phyloP scores from a whole-genome alignment of 2,888 invertebrate species.

The Ectemnius cavifrons region DNA sequence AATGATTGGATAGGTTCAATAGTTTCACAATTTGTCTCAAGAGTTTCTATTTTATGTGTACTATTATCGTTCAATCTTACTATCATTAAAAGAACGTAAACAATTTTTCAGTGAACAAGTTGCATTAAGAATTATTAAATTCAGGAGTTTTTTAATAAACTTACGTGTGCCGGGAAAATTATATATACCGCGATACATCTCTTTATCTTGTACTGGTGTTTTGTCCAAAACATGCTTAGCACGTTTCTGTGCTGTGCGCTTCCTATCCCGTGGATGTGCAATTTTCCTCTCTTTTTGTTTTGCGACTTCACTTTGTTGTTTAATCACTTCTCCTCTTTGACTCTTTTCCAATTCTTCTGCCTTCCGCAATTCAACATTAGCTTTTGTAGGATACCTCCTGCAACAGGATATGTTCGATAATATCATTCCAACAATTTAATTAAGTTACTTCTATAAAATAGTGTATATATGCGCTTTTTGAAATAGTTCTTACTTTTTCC shows the following conservation, averaged over 20 bases:
- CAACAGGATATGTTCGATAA: constrained; percentile 26
- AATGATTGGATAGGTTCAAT: constrained; percentile 9
- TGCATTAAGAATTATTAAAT: constrained; percentile 1
- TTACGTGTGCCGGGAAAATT: constrained; percentile 80
- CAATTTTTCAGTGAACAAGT: constrained; percentile 6
- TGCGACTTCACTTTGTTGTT: constrained; percentile 71
- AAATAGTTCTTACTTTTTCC: constrained; percentile 80
- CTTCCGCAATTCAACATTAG: constrained; percentile 83
- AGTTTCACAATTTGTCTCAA: background rate
- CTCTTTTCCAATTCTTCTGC: constrained; percentile 83
- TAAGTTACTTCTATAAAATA: too few relatives aligned
- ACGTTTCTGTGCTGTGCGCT: constrained; percentile 48
- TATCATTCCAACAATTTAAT: too few relatives aligned
- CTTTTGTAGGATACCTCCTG: constrained; percentile 86
- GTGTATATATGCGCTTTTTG: constrained; percentile 4
- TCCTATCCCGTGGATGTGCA: constrained; percentile 76
- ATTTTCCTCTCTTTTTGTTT: constrained; percentile 41
- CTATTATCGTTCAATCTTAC: constrained; percentile 23
- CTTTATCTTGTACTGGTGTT: background rate
- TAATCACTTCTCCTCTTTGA: constrained; percentile 87
- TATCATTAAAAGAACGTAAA: constrained; percentile 17
- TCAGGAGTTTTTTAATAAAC: background rate
- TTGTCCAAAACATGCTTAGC: background rate
- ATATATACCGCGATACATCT: constrained; percentile 74
- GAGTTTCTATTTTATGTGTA: constrained; percentile 1